Percentiles rank a stretch among this genome's conserved stretches.
These are phyloP conservation scores for Erythrocercus mccallii DNA, from an alignment of 2,113 vertebrate genomes.

Conservation along the genomic window DNA sequence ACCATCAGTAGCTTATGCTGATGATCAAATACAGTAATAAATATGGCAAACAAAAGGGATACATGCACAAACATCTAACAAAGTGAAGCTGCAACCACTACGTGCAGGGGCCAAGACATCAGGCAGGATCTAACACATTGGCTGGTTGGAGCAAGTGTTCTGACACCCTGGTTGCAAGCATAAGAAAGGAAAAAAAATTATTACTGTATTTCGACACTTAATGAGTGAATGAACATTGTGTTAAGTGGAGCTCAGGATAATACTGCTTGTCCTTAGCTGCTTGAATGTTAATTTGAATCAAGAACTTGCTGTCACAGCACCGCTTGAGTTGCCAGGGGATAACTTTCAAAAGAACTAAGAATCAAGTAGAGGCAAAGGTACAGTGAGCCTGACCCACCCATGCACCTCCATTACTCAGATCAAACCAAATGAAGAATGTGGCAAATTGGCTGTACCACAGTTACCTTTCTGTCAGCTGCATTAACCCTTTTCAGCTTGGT, in stretches of 20 bases:
- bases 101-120: fast-evolving
- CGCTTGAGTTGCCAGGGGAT: not conserved
- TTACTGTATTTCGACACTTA: not conserved
- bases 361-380: not conserved
- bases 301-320: not conserved
- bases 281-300: not conserved
- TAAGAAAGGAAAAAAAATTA: not conserved
- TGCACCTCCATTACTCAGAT: not conserved
- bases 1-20: not conserved
- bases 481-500: not conserved
- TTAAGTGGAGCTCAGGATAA: not conserved
- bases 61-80: not conserved
- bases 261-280: not conserved
- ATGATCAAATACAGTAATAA: not conserved
- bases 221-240: not conserved
- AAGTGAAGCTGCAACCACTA: not conserved
- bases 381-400: not conserved
- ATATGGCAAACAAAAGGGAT: not conserved
- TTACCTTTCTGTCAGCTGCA: not conserved
- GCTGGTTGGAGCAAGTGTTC: not conserved
- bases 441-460: not conserved
- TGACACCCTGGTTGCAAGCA: not conserved
- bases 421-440: not conserved
- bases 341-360: not conserved
- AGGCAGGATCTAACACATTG: not conserved